A percentile compares a stretch with the other conserved stretches of the same genome.
Evolutionary conservation across 2,888 invertebrate genomes (phyloP).

Genomic region (Platerodrilus igneus): DNA sequence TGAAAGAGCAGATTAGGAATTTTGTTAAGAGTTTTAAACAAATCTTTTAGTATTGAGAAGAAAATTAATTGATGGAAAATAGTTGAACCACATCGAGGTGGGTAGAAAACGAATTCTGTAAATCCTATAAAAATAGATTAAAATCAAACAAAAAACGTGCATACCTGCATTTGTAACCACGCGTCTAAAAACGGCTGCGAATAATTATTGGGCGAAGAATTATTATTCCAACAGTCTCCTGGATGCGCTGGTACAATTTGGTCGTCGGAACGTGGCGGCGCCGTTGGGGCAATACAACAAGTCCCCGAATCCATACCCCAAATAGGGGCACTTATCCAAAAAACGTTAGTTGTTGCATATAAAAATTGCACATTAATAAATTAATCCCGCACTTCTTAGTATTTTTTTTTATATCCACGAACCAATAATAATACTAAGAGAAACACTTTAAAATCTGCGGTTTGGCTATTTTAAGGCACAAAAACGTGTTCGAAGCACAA

Average conservation of each 20-base stretch:
- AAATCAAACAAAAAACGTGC: slow-evolving; percentile 6
- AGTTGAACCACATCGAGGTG: too few relatives aligned
- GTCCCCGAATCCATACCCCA: slow-evolving; percentile 47
- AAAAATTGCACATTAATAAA: too few relatives aligned
- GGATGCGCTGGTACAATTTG: slow-evolving; percentile 45
- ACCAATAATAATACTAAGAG: too few relatives aligned
- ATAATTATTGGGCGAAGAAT: slow-evolving; percentile 42
- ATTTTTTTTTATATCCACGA: not conserved
- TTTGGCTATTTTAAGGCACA: slow-evolving; percentile 9
- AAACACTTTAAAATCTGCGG: too few relatives aligned
- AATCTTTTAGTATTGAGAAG: too few relatives aligned
- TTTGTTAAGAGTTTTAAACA: too few relatives aligned
- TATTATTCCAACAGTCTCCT: slow-evolving; percentile 48
- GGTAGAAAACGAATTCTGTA: too few relatives aligned
- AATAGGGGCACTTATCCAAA: slow-evolving; percentile 23
- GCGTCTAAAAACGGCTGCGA: slow-evolving; percentile 46
- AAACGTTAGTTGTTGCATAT: too few relatives aligned
- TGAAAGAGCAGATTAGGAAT: not conserved
- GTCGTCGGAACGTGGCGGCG: slow-evolving; percentile 45
- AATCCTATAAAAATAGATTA: not conserved
- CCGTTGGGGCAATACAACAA: slow-evolving; percentile 45
- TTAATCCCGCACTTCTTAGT: too few relatives aligned
- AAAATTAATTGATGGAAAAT: too few relatives aligned
- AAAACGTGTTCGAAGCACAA: slow-evolving; percentile 19
- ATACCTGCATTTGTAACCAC: slow-evolving; percentile 45